Percentiles rank a stretch among this genome's conserved stretches.
phyloP scores from a whole-genome alignment of 2,113 vertebrate species.

The Erinaceus europaeus region DNA sequence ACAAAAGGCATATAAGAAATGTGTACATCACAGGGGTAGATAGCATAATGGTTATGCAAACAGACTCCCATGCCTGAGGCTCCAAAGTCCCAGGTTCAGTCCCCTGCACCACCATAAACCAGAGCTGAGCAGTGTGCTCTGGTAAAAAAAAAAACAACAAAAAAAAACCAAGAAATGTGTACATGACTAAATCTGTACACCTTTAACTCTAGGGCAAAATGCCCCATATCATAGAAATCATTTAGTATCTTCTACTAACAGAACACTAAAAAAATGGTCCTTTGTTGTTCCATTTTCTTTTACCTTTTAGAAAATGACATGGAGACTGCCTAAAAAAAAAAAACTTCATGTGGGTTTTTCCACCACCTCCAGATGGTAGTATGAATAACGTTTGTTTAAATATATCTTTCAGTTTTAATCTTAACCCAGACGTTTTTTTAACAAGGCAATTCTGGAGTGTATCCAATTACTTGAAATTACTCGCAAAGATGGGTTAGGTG shows the following conservation, averaged over 20 bases:
- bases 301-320: conserved; percentile 22
- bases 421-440: conserved; percentile 43
- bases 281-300: conserved; percentile 9
- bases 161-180: too few relatives aligned
- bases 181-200: not conserved
- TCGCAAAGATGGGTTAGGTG: conserved; percentile 43
- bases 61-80: too few relatives aligned
- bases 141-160: too few relatives aligned
- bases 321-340: not conserved
- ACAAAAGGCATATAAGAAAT: not conserved
- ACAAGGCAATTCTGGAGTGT: conserved; percentile 2
- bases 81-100: too few relatives aligned
- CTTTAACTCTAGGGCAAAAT: not conserved
- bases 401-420: conserved; percentile 46
- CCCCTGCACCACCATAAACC: too few relatives aligned
- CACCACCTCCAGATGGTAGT: not conserved
- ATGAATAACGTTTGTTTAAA: conserved; percentile 41
- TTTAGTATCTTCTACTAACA: not conserved
- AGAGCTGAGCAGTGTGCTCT: too few relatives aligned
- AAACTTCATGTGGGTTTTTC: conserved; percentile 20
- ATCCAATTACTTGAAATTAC: conserved; percentile 57
- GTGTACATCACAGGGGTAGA: too few relatives aligned
- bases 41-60: too few relatives aligned
- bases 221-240: not conserved
- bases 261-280: not conserved